These are phyloP conservation scores for Leptinotarsa defecta DNA, from an alignment of 1,140 invertebrate species.

Conservation along the genomic window DNA sequence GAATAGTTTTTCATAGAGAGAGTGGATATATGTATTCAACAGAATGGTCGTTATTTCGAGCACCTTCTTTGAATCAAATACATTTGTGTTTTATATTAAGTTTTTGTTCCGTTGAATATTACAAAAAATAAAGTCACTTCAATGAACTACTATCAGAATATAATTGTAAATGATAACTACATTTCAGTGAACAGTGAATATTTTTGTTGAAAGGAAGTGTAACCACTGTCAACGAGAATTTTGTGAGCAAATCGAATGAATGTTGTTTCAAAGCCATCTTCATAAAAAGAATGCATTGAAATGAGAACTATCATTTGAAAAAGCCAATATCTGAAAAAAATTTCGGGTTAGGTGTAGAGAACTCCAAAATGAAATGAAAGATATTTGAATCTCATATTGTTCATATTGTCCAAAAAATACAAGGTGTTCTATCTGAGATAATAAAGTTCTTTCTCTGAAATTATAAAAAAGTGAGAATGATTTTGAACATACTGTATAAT, in stretches of 20 bases:
- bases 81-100: neutral
- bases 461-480: neutral
- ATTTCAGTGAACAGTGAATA: neutral
- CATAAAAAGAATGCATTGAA: neutral
- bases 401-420: neutral
- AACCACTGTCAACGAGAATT: constrained; percentile 1
- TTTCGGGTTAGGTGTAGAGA: neutral
- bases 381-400: neutral
- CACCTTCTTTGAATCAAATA: neutral
- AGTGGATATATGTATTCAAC: neutral
- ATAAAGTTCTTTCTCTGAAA: neutral
- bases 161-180: neutral
- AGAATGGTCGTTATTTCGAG: neutral
- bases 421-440: neutral
- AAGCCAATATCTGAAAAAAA: constrained; percentile 2
- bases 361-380: neutral
- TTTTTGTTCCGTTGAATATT: neutral
- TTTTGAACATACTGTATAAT: neutral
- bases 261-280: constrained; percentile 9
- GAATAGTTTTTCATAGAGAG: neutral
- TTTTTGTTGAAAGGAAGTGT: neutral
- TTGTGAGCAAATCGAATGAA: constrained; percentile 12
- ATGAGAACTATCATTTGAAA: neutral
- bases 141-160: constrained; percentile 1
- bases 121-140: too few species aligned